phyloP scores from a whole-genome alignment of 2,113 vertebrate genomes.

The Alligator mississippiensis region DNA sequence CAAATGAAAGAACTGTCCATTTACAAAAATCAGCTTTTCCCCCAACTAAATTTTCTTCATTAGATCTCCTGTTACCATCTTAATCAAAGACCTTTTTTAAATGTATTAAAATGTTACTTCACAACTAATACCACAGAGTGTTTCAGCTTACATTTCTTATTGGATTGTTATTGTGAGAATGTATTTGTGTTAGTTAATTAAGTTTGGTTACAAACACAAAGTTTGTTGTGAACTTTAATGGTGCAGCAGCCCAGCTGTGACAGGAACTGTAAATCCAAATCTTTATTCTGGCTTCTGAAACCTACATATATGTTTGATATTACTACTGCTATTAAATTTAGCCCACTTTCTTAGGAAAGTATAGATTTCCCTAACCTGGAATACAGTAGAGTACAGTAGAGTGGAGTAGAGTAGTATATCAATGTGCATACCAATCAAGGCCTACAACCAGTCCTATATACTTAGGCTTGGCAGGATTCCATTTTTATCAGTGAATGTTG shows the following conservation, averaged over 20 bases:
- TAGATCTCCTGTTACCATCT: background rate
- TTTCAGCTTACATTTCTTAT: background rate
- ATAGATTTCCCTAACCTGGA: too few relatives aligned
- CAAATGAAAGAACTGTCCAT: background rate
- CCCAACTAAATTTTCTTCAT: background rate
- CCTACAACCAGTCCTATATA: background rate
- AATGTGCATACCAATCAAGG: background rate
- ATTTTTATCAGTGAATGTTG: too few relatives aligned
- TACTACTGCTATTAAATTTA: too few relatives aligned
- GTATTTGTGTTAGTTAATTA: background rate
- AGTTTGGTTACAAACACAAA: accelerated
- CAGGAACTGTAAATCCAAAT: too few relatives aligned
- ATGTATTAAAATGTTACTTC: background rate
- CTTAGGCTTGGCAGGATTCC: too few relatives aligned
- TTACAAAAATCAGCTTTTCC: background rate
- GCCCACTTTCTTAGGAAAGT: too few relatives aligned
- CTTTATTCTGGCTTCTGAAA: too few relatives aligned
- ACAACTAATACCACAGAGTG: background rate
- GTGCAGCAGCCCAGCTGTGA: too few relatives aligned
- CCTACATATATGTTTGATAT: too few relatives aligned
- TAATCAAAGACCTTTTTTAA: background rate
- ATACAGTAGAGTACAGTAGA: too few relatives aligned
- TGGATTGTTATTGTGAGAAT: background rate
- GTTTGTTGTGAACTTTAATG: too few relatives aligned
- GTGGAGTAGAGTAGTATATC: background rate